These are phyloP conservation scores for Heliconius congener DNA, from an alignment of 1,140 invertebrate genomes.

Conservation along the genomic window DNA sequence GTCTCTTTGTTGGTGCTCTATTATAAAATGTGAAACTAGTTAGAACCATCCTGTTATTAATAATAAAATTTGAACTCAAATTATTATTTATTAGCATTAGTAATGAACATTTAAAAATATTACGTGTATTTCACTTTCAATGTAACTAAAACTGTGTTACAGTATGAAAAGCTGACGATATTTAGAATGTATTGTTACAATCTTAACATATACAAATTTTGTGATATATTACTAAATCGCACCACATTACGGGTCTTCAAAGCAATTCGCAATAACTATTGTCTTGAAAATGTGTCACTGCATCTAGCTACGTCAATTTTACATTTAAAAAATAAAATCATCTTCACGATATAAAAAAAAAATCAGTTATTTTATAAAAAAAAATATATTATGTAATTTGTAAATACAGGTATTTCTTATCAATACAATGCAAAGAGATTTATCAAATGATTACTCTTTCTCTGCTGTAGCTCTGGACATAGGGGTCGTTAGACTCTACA, in stretches of 20 bases:
- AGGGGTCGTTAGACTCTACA: no score
- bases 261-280: neutral
- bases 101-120: neutral
- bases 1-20: neutral
- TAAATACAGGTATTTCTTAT: no score
- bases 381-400: no score
- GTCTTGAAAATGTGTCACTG: neutral
- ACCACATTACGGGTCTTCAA: neutral
- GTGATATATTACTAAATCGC: neutral
- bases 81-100: neutral
- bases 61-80: neutral
- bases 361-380: no score
- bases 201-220: constrained; percentile 11
- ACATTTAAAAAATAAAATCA: no score
- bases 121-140: neutral
- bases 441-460: no score
- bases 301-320: no score
- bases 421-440: no score
- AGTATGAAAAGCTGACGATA: neutral
- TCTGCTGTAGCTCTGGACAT: no score
- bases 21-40: constrained; percentile 1
- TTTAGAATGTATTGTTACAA: neutral
- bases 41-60: neutral
- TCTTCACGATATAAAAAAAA: no score
- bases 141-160: neutral